A percentile compares a stretch with the other conserved stretches of the same genome.
These are phyloP conservation scores for Liposcelis brunnea DNA, from an alignment of 2,888 invertebrate species.

Conservation along the genomic window DNA sequence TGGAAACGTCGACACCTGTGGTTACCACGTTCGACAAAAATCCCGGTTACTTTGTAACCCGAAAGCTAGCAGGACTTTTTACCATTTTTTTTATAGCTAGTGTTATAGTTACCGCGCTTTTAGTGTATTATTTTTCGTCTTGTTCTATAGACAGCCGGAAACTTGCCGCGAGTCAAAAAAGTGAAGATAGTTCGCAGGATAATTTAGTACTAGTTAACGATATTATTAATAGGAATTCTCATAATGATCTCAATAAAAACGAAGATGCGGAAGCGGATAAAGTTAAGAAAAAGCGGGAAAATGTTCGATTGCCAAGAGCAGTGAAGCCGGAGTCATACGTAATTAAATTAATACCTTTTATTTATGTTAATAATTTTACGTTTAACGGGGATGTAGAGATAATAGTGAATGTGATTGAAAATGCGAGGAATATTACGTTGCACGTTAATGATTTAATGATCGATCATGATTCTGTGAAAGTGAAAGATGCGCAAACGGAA, in stretches of 20 bases:
- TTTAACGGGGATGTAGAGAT: constrained; percentile 51
- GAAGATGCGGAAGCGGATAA: no score
- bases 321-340: constrained; percentile 49
- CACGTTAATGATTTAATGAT: constrained; percentile 47
- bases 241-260: no score
- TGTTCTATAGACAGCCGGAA: no score
- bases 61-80: constrained; percentile 17
- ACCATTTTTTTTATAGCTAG: no score
- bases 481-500: constrained; percentile 11
- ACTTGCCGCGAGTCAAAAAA: no score
- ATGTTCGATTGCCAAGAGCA: constrained; percentile 49
- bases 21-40: constrained; percentile 39
- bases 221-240: no score
- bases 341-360: constrained; percentile 48
- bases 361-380: constrained; percentile 57
- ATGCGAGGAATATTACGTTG: constrained; percentile 50
- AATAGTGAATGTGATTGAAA: constrained; percentile 38
- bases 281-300: no score
- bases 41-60: constrained; percentile 44
- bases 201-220: no score
- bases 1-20: constrained; percentile 41
- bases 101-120: no score
- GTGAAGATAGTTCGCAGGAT: no score
- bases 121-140: no score
- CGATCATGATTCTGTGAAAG: neutral